These are phyloP conservation scores for Listronotus bonariensis DNA, from an alignment of 1,140 invertebrate genomes.

Conservation along the genomic window DNA sequence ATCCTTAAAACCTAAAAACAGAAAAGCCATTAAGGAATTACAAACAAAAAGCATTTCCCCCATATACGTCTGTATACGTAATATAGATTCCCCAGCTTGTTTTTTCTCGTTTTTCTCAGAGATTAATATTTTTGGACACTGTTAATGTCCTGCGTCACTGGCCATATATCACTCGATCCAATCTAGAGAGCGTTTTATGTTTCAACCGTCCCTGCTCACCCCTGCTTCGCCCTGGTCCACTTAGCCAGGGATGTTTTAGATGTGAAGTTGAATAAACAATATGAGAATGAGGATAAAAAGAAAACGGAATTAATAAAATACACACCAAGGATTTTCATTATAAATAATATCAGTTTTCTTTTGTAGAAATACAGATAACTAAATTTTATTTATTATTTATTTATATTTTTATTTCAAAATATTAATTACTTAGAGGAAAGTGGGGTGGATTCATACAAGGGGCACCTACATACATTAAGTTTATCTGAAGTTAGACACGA, in stretches of 20 bases:
- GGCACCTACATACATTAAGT: too few species aligned
- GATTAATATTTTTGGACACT: constrained; percentile 58
- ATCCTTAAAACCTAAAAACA: too few species aligned
- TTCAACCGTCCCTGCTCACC: constrained; percentile 39
- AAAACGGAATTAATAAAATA: too few species aligned
- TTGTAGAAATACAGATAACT: too few species aligned
- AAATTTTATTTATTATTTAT: too few species aligned
- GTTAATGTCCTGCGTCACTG: constrained; percentile 56
- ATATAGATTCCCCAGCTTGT: constrained; percentile 32
- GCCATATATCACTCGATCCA: constrained; percentile 58
- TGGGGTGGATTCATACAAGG: too few species aligned
- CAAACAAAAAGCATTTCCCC: constrained; percentile 31
- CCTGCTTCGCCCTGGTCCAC: constrained; percentile 15
- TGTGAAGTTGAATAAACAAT: constrained; percentile 22
- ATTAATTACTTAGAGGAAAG: too few species aligned
- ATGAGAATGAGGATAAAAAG: too few species aligned
- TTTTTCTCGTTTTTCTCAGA: constrained; percentile 48
- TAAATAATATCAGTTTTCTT: too few species aligned
- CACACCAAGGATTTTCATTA: background rate
- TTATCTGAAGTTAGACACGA: too few species aligned
- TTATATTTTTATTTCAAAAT: too few species aligned
- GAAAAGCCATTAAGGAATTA: constrained; percentile 32
- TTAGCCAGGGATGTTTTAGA: constrained; percentile 18
- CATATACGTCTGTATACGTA: constrained; percentile 32
- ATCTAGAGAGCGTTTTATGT: constrained; percentile 57